Conservation (phyloP, 1,140 invertebrate genomes). For the Drosophila busckii region DNA sequence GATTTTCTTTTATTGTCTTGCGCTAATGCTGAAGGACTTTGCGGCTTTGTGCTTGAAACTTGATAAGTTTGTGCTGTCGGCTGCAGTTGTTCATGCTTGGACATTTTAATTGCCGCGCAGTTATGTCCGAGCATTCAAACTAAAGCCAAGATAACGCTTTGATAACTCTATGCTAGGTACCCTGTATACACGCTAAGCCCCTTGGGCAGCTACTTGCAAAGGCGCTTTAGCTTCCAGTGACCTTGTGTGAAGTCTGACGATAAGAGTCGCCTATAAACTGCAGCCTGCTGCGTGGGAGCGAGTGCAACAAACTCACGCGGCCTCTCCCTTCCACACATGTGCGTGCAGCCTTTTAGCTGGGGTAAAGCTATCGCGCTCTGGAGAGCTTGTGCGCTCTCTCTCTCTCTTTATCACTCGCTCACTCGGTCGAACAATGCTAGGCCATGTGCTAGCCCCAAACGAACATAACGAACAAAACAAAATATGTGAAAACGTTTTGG, state of each 20-base stretch:
- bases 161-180: slow-evolving; percentile 15
- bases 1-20: slow-evolving; percentile 8
- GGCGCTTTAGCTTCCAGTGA: slow-evolving; percentile 49
- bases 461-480: slow-evolving; percentile 66
- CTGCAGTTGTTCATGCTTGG: slow-evolving; percentile 1
- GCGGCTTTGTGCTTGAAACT: slow-evolving; percentile 23
- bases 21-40: slow-evolving; percentile 46
- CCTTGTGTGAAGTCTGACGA: slow-evolving; percentile 36
- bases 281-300: slow-evolving; percentile 22
- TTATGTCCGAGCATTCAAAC: too few relatives aligned
- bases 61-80: slow-evolving; percentile 38
- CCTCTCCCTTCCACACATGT: background rate
- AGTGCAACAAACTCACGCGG: slow-evolving; percentile 5
- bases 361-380: slow-evolving; percentile 15
- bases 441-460: slow-evolving; percentile 47
- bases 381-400: background rate
- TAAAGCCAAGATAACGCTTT: too few relatives aligned
- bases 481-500: slow-evolving; percentile 45
- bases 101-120: slow-evolving; percentile 8
- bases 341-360: slow-evolving; percentile 11
- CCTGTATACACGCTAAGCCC: slow-evolving; percentile 20
- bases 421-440: slow-evolving; percentile 3
- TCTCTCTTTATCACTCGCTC: background rate
- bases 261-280: slow-evolving; percentile 5
- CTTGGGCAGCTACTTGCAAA: slow-evolving; percentile 26